Evolutionary conservation across 2,888 invertebrate species (phyloP).

Genomic region (Epinotia brunnichana): DNA sequence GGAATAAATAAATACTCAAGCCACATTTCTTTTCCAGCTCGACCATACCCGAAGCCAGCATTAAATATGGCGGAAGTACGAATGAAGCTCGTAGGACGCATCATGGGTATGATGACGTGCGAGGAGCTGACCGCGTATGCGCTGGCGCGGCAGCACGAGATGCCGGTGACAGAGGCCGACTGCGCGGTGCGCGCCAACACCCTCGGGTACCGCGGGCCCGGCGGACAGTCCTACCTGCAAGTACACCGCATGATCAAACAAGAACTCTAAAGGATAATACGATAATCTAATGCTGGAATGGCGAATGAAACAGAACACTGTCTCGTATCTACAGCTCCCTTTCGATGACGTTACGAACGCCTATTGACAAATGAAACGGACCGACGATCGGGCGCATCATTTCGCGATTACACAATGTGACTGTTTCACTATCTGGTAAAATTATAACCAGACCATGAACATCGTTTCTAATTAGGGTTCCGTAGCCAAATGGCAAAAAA

Average conservation of each 20-base stretch:
- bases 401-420: too few species aligned
- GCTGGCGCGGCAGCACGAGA: slow-evolving; percentile 58
- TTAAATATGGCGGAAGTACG: slow-evolving; percentile 67
- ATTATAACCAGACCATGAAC: too few species aligned
- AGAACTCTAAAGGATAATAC: slow-evolving; percentile 50
- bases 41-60: slow-evolving; percentile 62
- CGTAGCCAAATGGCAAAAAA: too few species aligned
- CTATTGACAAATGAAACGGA: not conserved
- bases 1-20: too few species aligned
- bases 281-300: too few species aligned
- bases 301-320: too few species aligned
- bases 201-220: slow-evolving; percentile 57
- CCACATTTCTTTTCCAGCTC: slow-evolving; percentile 56
- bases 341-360: too few species aligned
- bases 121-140: slow-evolving; percentile 69
- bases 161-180: slow-evolving; percentile 63
- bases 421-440: too few species aligned
- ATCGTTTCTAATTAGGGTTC: too few species aligned
- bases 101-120: slow-evolving; percentile 72
- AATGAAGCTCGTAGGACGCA: slow-evolving; percentile 64
- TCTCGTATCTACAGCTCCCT: too few species aligned
- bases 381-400: too few species aligned
- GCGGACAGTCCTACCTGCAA: slow-evolving; percentile 63
- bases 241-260: slow-evolving; percentile 50
- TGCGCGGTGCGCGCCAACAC: slow-evolving; percentile 57